Percentiles rank a stretch among this genome's conserved stretches.
phyloP scores from a whole-genome alignment of 1,140 invertebrate species.

The Trissolcus basalis region DNA sequence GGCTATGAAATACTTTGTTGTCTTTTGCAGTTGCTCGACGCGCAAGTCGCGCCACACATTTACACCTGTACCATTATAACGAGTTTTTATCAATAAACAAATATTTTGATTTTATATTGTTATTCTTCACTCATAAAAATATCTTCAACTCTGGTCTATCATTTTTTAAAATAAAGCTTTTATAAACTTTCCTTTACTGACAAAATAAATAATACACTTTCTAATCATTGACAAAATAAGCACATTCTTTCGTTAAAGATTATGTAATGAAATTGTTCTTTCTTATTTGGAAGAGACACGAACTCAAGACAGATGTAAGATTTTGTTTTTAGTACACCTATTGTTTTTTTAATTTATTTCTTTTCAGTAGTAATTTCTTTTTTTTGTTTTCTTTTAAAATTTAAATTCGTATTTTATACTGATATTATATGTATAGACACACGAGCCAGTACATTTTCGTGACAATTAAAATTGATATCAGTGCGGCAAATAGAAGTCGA shows the following conservation, averaged over 20 bases:
- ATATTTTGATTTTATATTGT: slow-evolving; percentile 8
- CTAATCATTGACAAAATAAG: too few species aligned
- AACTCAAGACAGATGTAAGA: not conserved
- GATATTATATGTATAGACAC: slow-evolving; percentile 55
- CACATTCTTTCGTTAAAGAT: not conserved
- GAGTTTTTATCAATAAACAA: too few species aligned
- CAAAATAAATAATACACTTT: too few species aligned
- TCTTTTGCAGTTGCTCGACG: slow-evolving; percentile 30
- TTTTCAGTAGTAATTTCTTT: not conserved
- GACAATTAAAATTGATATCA: slow-evolving; percentile 53
- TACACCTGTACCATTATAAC: slow-evolving; percentile 12
- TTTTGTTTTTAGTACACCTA: not conserved
- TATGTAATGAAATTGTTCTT: not conserved
- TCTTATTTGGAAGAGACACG: not conserved
- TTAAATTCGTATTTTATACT: slow-evolving; percentile 49
- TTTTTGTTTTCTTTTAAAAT: slow-evolving; percentile 17
- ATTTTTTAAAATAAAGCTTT: too few species aligned
- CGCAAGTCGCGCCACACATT: slow-evolving; percentile 23
- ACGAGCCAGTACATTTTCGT: slow-evolving; percentile 51
- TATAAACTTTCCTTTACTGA: too few species aligned
- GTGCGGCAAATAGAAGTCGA: slow-evolving; percentile 45
- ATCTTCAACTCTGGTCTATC: not conserved
- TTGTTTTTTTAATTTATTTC: too few species aligned
- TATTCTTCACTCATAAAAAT: not conserved
- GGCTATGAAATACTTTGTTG: slow-evolving; percentile 27